Evolutionary conservation across 2,888 invertebrate species (phyloP).

Genomic region (Toxonevra muliebris): DNA sequence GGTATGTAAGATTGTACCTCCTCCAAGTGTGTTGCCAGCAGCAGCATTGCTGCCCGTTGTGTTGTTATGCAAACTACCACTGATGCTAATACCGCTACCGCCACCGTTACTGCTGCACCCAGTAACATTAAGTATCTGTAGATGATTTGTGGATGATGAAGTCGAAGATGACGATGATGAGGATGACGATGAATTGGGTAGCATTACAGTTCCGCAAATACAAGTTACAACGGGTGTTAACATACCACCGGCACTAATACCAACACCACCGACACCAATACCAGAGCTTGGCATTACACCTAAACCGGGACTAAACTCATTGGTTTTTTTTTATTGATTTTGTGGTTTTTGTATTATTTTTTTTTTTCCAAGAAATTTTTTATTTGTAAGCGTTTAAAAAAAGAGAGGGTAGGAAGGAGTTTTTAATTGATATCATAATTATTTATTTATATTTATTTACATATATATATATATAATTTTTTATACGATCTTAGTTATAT

Average conservation of each 20-base stretch:
- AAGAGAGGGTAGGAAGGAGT: conserved; percentile 12
- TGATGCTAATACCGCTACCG: conserved; percentile 3
- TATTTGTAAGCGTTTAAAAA: conserved; percentile 34
- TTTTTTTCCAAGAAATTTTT: conserved; percentile 27
- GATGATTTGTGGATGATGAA: conserved; percentile 56
- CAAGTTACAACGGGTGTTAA: conserved; percentile 60
- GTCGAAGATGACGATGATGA: conserved; percentile 61
- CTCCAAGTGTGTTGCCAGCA: conserved; percentile 13
- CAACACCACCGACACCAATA: conserved; percentile 36
- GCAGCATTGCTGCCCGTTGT: conserved; percentile 28
- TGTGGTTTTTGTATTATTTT: conserved; percentile 9
- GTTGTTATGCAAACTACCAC: conserved; percentile 15
- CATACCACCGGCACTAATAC: conserved; percentile 48
- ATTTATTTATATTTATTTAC: conserved; percentile 2
- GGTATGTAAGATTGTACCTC: conserved; percentile 25
- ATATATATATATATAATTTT: neutral
- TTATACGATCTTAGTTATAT: no score
- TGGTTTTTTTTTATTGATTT: conserved; percentile 10
- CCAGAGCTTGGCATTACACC: conserved; percentile 33
- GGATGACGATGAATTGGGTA: conserved; percentile 61
- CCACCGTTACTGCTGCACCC: conserved; percentile 13
- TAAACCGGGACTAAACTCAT: conserved; percentile 34
- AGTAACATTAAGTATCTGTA: conserved; percentile 52
- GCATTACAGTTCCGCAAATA: conserved; percentile 56
- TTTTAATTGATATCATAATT: conserved; percentile 7